These are phyloP conservation scores for Cassiopea xamachana DNA, from an alignment of 30 jellyfish, hydroid and myxozoan genomes.

Conservation along the genomic window DNA sequence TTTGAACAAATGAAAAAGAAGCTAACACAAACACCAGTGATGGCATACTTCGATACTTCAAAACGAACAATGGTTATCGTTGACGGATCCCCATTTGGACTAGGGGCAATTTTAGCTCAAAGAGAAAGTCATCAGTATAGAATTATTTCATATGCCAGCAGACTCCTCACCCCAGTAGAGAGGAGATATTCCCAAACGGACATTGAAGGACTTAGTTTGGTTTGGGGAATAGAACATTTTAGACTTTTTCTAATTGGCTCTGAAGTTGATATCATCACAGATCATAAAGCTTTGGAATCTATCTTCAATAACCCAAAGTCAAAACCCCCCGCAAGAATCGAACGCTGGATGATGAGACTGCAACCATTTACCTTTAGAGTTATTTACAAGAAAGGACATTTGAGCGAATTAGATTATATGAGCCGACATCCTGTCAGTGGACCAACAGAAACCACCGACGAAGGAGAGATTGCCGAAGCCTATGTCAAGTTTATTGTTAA, in stretches of 20 bases:
- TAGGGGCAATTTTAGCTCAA: neutral
- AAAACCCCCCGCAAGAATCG: conserved; percentile 24
- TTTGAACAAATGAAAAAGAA: neutral
- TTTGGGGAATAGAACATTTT: conserved; percentile 50
- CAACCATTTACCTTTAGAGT: conserved; percentile 16
- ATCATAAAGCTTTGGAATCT: conserved; percentile 45
- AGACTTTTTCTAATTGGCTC: conserved; percentile 35
- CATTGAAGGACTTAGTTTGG: neutral
- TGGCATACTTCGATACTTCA: neutral
- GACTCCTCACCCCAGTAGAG: neutral
- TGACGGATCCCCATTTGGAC: neutral
- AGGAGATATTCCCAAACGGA: neutral
- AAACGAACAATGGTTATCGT: neutral
- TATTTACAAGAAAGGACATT: neutral
- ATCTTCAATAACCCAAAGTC: conserved; percentile 28
- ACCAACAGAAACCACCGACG: neutral
- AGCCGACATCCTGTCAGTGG: conserved; percentile 30
- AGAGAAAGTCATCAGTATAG: neutral
- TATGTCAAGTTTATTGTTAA: conserved; percentile 7
- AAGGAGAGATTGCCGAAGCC: conserved; percentile 32
- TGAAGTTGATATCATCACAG: conserved; percentile 37
- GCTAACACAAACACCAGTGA: neutral
- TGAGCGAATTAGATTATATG: conserved; percentile 12
- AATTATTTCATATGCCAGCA: neutral
- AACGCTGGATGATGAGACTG: conserved; percentile 23